phyloP scores from a whole-genome alignment of 2,113 vertebrate species.

The Tachycineta bicolor region DNA sequence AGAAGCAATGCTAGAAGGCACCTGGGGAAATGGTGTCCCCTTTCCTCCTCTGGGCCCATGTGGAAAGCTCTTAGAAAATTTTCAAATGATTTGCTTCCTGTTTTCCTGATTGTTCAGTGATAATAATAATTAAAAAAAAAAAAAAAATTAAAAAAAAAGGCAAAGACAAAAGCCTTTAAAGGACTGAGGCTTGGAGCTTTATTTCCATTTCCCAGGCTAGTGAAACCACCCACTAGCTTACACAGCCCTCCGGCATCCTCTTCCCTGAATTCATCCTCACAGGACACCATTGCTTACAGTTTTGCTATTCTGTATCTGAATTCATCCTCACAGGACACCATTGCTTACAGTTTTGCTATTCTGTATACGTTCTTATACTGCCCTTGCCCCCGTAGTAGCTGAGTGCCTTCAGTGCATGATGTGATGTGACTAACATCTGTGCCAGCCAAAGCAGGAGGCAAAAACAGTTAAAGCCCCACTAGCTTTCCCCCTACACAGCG shows the following conservation, averaged over 20 bases:
- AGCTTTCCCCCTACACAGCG: not conserved
- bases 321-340: slow-evolving; percentile 22
- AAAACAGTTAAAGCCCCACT: not conserved
- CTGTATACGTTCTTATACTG: not conserved
- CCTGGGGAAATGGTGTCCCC: not conserved
- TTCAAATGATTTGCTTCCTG: not conserved
- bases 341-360: slow-evolving; percentile 15
- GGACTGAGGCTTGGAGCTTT: not conserved
- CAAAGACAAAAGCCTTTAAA: not conserved
- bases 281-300: slow-evolving; percentile 2
- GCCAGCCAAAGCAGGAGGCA: slow-evolving; percentile 28
- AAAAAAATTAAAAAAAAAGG: not conserved
- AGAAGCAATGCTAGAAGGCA: not conserved
- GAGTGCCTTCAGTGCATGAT: slow-evolving; percentile 14
- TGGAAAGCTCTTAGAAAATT: not conserved
- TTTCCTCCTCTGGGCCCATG: not conserved
- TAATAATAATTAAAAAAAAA: not conserved
- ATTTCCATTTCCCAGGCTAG: not conserved
- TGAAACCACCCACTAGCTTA: slow-evolving; percentile 25
- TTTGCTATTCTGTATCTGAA: not conserved
- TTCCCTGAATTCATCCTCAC: slow-evolving; percentile 29
- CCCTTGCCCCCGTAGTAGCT: not conserved
- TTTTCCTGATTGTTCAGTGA: not conserved
- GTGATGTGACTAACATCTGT: slow-evolving; percentile 33
- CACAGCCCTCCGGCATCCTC: not conserved